Evolutionary conservation across 2,888 invertebrate species (phyloP), one percentile per base, ranked within the genome.

Genomic region (Podabrus alpinus): DNA sequence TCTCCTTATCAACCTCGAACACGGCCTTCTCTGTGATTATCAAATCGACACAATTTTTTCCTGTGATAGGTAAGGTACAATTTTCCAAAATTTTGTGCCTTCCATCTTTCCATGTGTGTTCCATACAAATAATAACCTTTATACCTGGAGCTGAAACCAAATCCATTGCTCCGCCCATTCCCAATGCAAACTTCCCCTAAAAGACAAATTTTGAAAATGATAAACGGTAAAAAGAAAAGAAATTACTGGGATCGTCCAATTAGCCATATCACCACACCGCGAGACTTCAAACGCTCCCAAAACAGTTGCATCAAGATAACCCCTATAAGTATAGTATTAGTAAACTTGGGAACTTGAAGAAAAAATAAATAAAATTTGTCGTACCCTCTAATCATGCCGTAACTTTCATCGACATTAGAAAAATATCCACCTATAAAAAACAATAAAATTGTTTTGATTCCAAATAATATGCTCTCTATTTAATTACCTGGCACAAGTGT

Each of bases 101-200:
- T 7, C 97, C 97, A 85, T 94, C 94, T 85, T 96, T 96, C 2
- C 97, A 94, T 61, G 92, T 92, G 85, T 99, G 99, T 86, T 99
- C 99, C 99, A 99, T 99, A 7, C 97, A 96, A 0, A 99, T 93
- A 13, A 99, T 93, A 0, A 99, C 99, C 89, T 95, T 97, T 9
- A 98, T 97, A 25, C 92, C 91, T 0, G 94, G 93, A 9, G 96
- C 94, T 1, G 97, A 94, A 2, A 99, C 99, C 77, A 99, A 89
- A 88, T 99, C 99, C 99, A 99, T 99, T 0, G 99, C 99, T 29
- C 99, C 99, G 60, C 99, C 99, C 99, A 99, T 99, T 64, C 99
- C 99, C 88, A 98, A 99, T 1, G 99, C 97, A 88, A 98, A 90
- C 88, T 97, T 97, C 25, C 97, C 97, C 94, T 96, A 82, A 13